Conservation (phyloP, 2,113 vertebrate species). For the Hemibagrus wyckioides region DNA sequence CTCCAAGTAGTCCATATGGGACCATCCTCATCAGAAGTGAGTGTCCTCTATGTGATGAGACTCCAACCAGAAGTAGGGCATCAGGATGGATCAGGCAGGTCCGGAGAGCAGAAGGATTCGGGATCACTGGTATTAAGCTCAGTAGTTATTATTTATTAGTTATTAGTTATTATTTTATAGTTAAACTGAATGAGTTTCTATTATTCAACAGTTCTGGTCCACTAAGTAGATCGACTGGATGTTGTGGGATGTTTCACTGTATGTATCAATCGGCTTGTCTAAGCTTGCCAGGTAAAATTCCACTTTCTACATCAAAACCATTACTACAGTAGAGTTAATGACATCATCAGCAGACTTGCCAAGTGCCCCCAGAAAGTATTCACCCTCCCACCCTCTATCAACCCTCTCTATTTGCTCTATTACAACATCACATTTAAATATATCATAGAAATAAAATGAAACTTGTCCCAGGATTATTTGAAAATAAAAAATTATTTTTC, state of each 20-base stretch:
- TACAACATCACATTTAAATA: not conserved
- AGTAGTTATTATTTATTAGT: no score
- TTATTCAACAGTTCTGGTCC: not conserved
- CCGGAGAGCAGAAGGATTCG: no score
- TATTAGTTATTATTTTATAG: no score
- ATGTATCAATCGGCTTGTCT: not conserved
- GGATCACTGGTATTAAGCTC: no score
- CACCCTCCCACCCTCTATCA: no score
- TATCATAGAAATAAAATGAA: not conserved
- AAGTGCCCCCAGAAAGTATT: no score
- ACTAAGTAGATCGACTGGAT: not conserved
- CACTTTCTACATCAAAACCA: not conserved
- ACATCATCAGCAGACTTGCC: not conserved
- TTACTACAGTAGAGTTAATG: not conserved
- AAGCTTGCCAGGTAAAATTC: not conserved
- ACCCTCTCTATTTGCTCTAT: not conserved
- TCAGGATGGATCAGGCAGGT: no score
- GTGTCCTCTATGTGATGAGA: no score
- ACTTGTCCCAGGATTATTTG: not conserved
- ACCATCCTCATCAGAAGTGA: no score
- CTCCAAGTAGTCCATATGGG: no score
- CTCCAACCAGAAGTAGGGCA: no score
- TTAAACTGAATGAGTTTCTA: not conserved
- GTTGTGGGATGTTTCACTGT: not conserved
- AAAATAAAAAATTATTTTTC: not conserved